phyloP scores from a whole-genome alignment of 2,797 vertebrate genomes.

The Danio kyathit region DNA sequence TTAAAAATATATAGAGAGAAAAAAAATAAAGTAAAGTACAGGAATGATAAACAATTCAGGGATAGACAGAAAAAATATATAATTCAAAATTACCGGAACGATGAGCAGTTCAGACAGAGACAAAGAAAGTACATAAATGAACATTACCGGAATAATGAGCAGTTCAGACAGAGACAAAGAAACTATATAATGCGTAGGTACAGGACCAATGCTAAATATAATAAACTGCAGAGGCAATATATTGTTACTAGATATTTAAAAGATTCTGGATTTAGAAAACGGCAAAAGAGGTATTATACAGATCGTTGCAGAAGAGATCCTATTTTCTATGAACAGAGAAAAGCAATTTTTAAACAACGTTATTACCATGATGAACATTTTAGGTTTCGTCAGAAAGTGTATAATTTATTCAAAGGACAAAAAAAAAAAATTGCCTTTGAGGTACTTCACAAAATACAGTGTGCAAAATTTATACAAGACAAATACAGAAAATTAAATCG shows the following conservation, averaged over 20 bases:
- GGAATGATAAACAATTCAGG: too few species aligned
- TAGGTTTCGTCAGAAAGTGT: neutral
- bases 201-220: neutral
- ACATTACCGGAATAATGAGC: too few species aligned
- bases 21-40: too few species aligned
- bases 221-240: neutral
- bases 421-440: neutral
- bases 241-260: neutral
- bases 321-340: constrained; percentile 11
- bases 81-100: too few species aligned
- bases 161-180: neutral
- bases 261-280: neutral
- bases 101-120: too few species aligned
- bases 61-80: too few species aligned
- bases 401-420: neutral
- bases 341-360: neutral
- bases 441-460: constrained; percentile 1
- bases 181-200: too few species aligned
- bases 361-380: neutral
- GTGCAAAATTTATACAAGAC: constrained; percentile 12
- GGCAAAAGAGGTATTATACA: constrained; percentile 1
- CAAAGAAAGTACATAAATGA: too few species aligned
- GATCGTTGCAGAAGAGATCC: neutral
- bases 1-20: too few species aligned
- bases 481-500: constrained; percentile 46